Evolutionary conservation across 2,888 invertebrate species (phyloP).

Genomic region (Maniola hyperantus): DNA sequence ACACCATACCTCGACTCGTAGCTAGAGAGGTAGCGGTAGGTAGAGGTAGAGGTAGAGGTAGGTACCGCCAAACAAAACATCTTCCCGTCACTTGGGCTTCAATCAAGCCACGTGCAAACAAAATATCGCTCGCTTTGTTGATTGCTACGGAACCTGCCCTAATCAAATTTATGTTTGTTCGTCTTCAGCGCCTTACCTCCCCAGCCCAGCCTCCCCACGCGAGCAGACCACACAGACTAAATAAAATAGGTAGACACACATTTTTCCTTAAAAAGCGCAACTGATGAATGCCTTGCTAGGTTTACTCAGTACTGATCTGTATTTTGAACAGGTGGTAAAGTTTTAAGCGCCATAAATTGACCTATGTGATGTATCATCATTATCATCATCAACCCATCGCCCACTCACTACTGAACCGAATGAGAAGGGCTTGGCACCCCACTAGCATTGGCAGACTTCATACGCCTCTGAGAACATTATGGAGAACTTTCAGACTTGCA

Average conservation of each 20-base stretch:
- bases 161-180: slow-evolving; percentile 79
- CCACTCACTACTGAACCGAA: too few species aligned
- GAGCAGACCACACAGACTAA: neutral
- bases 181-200: slow-evolving; percentile 56
- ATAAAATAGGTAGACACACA: neutral
- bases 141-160: slow-evolving; percentile 74
- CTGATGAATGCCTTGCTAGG: too few species aligned
- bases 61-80: slow-evolving; percentile 24
- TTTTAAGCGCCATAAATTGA: too few species aligned
- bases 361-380: too few species aligned
- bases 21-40: neutral
- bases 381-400: too few species aligned
- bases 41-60: neutral
- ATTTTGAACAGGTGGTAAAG: too few species aligned
- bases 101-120: slow-evolving; percentile 60
- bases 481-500: too few species aligned
- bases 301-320: too few species aligned
- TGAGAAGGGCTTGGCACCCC: too few species aligned
- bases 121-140: slow-evolving; percentile 60
- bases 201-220: slow-evolving; percentile 41
- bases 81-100: slow-evolving; percentile 43
- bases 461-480: too few species aligned
- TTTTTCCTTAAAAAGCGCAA: too few species aligned
- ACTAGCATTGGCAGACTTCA: too few species aligned
- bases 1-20: neutral